phyloP scores from a whole-genome alignment of 2,113 vertebrate species.

The Tringa solitaria region DNA sequence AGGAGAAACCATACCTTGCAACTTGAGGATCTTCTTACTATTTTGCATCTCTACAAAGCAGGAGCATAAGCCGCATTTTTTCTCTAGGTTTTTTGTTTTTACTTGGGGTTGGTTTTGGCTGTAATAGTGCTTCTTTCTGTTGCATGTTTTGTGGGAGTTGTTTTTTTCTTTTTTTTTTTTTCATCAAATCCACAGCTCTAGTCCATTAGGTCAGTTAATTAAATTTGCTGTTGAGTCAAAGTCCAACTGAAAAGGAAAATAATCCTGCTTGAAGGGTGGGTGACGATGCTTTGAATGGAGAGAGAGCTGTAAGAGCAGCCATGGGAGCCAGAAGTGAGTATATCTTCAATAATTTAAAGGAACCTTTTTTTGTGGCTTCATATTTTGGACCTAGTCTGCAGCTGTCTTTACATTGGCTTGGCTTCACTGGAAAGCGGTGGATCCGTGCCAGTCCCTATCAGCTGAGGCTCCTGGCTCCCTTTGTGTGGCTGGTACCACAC shows the following conservation, averaged over 20 bases:
- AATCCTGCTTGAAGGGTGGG: conserved; percentile 14
- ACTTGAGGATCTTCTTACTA: background rate
- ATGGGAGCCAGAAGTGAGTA: background rate
- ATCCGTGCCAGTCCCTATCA: background rate
- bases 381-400: conserved; percentile 18
- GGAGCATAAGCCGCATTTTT: background rate
- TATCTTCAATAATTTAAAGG: conserved; percentile 49
- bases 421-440: background rate
- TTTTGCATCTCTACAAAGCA: background rate
- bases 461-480: background rate
- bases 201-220: conserved; percentile 60
- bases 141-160: background rate
- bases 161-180: background rate
- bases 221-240: conserved; percentile 54
- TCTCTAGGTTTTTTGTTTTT: background rate
- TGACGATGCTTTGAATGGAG: conserved; percentile 3
- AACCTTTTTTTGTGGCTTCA: background rate
- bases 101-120: background rate
- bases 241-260: conserved; percentile 5
- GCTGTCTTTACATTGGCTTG: conserved; percentile 44
- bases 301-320: conserved; percentile 5
- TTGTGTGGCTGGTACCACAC: background rate
- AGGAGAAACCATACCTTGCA: background rate
- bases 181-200: background rate
- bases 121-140: background rate